Evolutionary conservation across 1,140 invertebrate species (phyloP).

Genomic region (Hypothenemus hampei): DNA sequence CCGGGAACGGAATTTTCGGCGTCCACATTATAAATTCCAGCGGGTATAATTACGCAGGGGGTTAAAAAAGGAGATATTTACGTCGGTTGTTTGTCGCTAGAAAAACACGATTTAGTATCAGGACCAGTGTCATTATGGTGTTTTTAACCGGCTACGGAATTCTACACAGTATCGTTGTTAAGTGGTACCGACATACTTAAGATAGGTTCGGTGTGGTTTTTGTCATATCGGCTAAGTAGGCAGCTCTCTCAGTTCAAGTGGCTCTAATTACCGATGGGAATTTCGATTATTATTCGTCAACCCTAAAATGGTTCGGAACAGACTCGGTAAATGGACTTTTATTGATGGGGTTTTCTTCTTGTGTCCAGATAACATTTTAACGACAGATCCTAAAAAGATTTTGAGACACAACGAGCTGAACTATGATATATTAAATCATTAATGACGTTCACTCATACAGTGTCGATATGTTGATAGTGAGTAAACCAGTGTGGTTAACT

Average conservation of each 20-base stretch:
- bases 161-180: conserved; percentile 4
- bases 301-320: conserved; percentile 1
- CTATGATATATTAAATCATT: too few relatives aligned
- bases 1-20: background rate
- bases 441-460: too few relatives aligned
- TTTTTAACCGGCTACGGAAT: conserved; percentile 2
- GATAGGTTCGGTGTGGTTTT: conserved; percentile 19
- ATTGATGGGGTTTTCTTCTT: conserved; percentile 7
- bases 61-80: conserved; percentile 6
- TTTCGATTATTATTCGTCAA: conserved; percentile 19
- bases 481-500: too few relatives aligned
- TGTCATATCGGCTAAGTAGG: conserved; percentile 19
- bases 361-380: too few relatives aligned
- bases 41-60: background rate
- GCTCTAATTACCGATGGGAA: conserved; percentile 15
- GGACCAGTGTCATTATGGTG: conserved; percentile 18
- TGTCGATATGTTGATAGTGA: too few relatives aligned
- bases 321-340: background rate
- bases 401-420: too few relatives aligned
- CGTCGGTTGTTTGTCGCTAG: conserved; percentile 1
- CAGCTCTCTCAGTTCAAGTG: conserved; percentile 4
- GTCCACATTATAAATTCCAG: conserved; percentile 2
- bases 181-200: conserved; percentile 14
- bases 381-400: too few relatives aligned
- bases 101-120: conserved; percentile 7